phyloP scores from a whole-genome alignment of 2,888 invertebrate genomes.

The Scaptomyza cyrtandrae region DNA sequence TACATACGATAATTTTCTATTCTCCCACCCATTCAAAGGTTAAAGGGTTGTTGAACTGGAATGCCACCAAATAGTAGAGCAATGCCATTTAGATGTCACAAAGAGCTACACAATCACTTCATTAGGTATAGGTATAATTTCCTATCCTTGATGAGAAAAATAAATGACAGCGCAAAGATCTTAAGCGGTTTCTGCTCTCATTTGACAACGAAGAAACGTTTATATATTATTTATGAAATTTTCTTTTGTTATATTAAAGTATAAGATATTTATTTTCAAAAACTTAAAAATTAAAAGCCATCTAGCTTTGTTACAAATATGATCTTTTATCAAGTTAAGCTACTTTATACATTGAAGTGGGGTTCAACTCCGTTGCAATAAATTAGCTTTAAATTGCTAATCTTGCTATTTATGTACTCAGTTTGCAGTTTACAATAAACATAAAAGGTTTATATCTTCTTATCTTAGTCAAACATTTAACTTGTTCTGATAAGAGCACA shows the following conservation, averaged over 20 bases:
- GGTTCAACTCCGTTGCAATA: not conserved
- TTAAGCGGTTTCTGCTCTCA: too few species aligned
- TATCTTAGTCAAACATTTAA: not conserved
- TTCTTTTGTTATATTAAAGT: too few species aligned
- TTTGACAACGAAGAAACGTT: too few species aligned
- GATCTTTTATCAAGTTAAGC: too few species aligned
- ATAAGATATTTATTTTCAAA: too few species aligned
- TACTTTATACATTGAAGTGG: too few species aligned
- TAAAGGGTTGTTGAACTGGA: conserved; percentile 55
- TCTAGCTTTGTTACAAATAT: too few species aligned
- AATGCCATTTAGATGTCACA: conserved; percentile 21
- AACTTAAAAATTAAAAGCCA: too few species aligned
- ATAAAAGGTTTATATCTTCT: not conserved
- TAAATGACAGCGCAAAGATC: too few species aligned
- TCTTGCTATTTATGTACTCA: not conserved
- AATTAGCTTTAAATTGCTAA: not conserved
- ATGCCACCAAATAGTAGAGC: conserved; percentile 37
- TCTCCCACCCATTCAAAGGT: conserved; percentile 11
- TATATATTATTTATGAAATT: too few species aligned
- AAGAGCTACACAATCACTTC: conserved; percentile 1
- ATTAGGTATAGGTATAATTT: not conserved
- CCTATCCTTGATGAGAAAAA: not conserved
- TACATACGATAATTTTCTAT: conserved; percentile 13
- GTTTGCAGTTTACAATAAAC: too few species aligned
- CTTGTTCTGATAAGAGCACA: not conserved